Evolutionary conservation across 1,140 invertebrate species (phyloP), one percentile per base, ranked within the genome.

Genomic region (Lepidurus couesii): DNA sequence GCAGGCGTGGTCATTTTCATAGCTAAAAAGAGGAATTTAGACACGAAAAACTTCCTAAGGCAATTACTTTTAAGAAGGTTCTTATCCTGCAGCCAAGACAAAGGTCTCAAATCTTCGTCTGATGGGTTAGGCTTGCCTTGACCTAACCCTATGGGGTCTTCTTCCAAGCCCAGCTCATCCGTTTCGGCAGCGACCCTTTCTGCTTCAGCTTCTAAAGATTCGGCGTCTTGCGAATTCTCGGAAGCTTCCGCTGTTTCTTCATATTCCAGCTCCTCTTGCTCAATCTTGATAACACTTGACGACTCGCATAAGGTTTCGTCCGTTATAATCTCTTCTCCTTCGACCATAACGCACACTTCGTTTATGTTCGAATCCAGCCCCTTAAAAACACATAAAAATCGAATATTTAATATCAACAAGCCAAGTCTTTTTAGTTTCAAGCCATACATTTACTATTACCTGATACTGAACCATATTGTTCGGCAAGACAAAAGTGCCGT

Each of bases 21-120:
- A 10, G n/a, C 21, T 44, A 73, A 44, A 47, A 26, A 73, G 1
- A 42, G n/a, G 3, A n/a, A 53, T 43, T 79, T 16, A 73, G 65
- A 26, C 13, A 8, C 6, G 47, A 77, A 13, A 44, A 44, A 79
- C 79, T 16, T 7, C 16, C 6, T 65, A 74, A 78, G 0, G 1
- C 34, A 65, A 8, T 11, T 83, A 87, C 91, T 91, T 87, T 95
- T 95, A 10, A 97, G 88, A 80, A 97, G 85, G 87, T 98, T 95
- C 82, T 90, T 92, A 84, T 97, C 93, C 84, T 96, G 95, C 10
- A 98, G 86, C 95, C 95, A 98, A 75, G 92, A 90, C 1, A 98
- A 86, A 79, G 92, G 92, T 1, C 94, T 96, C 43, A 98, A 87
- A 82, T 98, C 95, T 81, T 95, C 93, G 83, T 95, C 94, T 21